Conservation (phyloP, 1,140 invertebrate species). For the Pseudomyrmex dendroicus region DNA sequence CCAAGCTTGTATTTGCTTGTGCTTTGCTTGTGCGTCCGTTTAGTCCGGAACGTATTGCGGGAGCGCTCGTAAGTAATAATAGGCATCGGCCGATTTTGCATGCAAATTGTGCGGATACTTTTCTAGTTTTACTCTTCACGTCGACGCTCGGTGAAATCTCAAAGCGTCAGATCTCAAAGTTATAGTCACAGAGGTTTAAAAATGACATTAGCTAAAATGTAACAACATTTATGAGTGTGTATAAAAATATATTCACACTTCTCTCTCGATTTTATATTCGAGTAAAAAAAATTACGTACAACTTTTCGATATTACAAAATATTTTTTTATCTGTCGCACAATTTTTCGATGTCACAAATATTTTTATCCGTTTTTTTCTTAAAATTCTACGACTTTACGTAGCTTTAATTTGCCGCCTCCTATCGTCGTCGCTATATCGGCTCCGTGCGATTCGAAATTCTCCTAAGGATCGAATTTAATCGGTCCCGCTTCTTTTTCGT, state of each 20-base stretch:
- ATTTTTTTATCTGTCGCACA: too few species aligned
- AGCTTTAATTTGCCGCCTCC: not conserved
- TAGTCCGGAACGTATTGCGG: constrained; percentile 62
- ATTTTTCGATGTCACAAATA: not conserved
- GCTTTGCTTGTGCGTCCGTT: constrained; percentile 35
- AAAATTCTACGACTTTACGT: not conserved
- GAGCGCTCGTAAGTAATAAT: constrained; percentile 60
- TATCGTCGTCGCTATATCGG: not conserved
- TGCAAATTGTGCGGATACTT: constrained; percentile 13
- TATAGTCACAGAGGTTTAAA: too few species aligned
- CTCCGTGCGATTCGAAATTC: not conserved
- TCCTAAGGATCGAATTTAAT: constrained; percentile 23
- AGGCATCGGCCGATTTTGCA: constrained; percentile 38
- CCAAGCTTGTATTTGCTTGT: constrained; percentile 42
- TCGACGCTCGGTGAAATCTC: not conserved
- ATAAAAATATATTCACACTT: too few species aligned
- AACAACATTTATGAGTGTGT: too few species aligned
- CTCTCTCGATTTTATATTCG: too few species aligned
- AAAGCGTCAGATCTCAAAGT: too few species aligned
- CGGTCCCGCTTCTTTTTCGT: not conserved
- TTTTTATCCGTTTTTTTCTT: too few species aligned
- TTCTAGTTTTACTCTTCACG: constrained; percentile 15
- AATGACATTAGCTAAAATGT: too few species aligned
- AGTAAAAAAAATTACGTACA: too few species aligned
- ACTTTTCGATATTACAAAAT: not conserved